A percentile compares a stretch with the other conserved stretches of the same genome.
These are phyloP conservation scores for Pituophis catenifer DNA, from an alignment of 2,113 vertebrate species.

Conservation along the genomic window DNA sequence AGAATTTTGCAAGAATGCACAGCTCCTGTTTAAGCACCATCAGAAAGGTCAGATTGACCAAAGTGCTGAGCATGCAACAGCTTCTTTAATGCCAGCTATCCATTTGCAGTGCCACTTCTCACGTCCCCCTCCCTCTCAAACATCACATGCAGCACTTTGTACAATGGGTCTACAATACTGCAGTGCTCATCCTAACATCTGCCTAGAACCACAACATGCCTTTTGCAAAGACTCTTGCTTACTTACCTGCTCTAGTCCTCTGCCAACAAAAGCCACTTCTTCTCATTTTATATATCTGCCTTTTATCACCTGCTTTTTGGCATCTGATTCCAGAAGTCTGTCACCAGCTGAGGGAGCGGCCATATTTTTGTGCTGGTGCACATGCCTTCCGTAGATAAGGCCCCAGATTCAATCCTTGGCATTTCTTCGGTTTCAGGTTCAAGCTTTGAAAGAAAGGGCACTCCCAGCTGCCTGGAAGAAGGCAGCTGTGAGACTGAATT, in stretches of 20 bases:
- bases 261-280: not conserved
- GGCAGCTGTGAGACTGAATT: not conserved
- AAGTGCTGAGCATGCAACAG: slow-evolving; percentile 9
- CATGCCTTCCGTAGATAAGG: not conserved
- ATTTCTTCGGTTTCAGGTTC: not conserved
- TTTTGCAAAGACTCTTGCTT: not conserved
- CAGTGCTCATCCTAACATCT: not conserved
- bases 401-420: not conserved
- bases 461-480: not conserved
- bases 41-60: not conserved
- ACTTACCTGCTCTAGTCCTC: not conserved
- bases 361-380: not conserved
- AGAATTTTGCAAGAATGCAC: slow-evolving; percentile 19
- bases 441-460: not conserved
- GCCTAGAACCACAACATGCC: not conserved
- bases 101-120: not conserved
- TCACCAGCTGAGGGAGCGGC: not conserved
- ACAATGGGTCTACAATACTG: not conserved
- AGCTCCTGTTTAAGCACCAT: slow-evolving; percentile 3
- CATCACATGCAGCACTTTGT: not conserved
- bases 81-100: slow-evolving; percentile 14
- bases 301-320: not conserved
- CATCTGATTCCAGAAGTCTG: not conserved
- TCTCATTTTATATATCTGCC: not conserved
- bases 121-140: not conserved